Evolutionary conservation across 2,797 vertebrate species (phyloP).

Genomic region (Adrianichthys oophorus): DNA sequence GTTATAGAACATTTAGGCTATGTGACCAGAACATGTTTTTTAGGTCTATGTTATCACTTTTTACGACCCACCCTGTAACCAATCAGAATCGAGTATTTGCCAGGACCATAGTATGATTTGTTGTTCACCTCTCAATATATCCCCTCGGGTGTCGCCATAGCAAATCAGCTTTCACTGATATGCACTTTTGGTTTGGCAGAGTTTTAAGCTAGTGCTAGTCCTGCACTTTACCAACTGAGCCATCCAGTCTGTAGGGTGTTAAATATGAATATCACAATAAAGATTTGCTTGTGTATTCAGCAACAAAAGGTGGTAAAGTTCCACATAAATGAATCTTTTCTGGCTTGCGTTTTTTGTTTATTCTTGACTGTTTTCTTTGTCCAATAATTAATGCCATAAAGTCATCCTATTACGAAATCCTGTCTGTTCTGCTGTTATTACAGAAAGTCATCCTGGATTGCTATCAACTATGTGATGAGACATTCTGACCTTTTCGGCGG

Average conservation of each 20-base stretch:
- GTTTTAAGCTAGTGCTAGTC: too few species aligned
- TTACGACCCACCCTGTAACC: too few species aligned
- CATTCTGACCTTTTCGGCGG: constrained; percentile 49
- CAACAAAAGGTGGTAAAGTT: not conserved
- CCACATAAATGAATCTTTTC: not conserved
- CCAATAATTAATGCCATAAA: constrained; percentile 13
- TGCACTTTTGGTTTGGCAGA: too few species aligned
- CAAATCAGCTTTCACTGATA: too few species aligned
- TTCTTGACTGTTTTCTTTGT: constrained; percentile 9
- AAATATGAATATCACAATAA: not conserved
- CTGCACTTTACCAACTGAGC: too few species aligned
- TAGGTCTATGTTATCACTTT: too few species aligned
- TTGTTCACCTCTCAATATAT: too few species aligned
- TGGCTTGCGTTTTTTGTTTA: constrained; percentile 8
- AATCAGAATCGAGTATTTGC: too few species aligned
- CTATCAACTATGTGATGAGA: constrained; percentile 32
- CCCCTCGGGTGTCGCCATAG: too few species aligned
- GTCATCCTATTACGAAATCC: constrained; percentile 24
- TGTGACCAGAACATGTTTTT: too few species aligned
- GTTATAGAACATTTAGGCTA: too few species aligned
- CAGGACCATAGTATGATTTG: too few species aligned
- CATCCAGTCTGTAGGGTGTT: not conserved
- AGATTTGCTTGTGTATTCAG: constrained; percentile 1
- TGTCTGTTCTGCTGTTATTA: constrained; percentile 23
- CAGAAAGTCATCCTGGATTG: constrained; percentile 17